A percentile compares a stretch with the other conserved stretches of the same genome.
Conservation (phyloP, 2,888 invertebrate species). For the Drosophila maculinotata region DNA sequence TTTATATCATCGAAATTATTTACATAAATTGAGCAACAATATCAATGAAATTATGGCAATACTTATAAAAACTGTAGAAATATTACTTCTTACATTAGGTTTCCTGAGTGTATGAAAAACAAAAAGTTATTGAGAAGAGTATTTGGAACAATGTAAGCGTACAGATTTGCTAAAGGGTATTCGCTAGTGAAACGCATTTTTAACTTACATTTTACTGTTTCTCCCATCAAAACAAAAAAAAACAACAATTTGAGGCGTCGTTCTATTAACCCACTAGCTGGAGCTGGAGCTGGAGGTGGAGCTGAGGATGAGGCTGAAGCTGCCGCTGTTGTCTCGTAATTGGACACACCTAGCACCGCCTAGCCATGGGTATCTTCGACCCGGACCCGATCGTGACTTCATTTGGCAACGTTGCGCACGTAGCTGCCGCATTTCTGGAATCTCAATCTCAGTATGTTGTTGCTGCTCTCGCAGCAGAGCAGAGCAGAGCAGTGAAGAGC, state of each 20-base stretch:
- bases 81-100: no score
- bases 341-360: conserved; percentile 56
- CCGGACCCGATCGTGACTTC: conserved; percentile 68
- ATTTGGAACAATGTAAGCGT: no score
- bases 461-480: conserved; percentile 18
- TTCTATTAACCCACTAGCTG: conserved; percentile 73
- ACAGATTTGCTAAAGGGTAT: conserved; percentile 18
- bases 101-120: no score
- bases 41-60: no score
- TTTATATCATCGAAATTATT: no score
- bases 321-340: conserved; percentile 45
- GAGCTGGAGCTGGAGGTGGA: conserved; percentile 1
- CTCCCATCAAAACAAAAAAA: conserved; percentile 1
- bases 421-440: conserved; percentile 66
- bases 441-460: conserved; percentile 44
- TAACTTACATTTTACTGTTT: conserved; percentile 6
- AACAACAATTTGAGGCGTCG: conserved; percentile 40
- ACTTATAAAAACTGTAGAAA: no score
- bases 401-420: conserved; percentile 65
- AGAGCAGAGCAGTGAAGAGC: no score
- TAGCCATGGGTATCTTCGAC: conserved; percentile 44
- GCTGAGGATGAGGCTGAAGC: conserved; percentile 16
- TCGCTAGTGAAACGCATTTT: not conserved
- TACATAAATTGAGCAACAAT: no score
- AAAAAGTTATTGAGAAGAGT: no score